Conservation (phyloP, 2,888 invertebrate genomes). For the Harpalus rufipes region DNA sequence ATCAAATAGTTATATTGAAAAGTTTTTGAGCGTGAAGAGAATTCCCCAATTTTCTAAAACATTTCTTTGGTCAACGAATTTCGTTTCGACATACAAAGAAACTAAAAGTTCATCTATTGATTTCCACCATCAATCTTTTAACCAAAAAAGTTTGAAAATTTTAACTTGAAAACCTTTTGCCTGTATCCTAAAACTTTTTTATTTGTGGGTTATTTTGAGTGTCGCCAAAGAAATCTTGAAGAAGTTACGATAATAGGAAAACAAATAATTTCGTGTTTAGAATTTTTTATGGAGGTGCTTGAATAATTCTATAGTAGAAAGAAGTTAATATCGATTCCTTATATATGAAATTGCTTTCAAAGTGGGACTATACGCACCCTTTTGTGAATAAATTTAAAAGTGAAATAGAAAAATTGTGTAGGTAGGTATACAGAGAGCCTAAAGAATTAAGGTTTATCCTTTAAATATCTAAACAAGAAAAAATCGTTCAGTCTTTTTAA, state of each 20-base stretch:
- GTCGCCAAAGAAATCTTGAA: conserved; percentile 3
- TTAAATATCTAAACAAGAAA: background rate
- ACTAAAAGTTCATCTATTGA: conserved; percentile 40
- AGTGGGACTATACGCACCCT: background rate
- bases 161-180: conserved; percentile 22
- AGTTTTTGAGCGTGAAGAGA: conserved; percentile 37
- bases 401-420: conserved; percentile 10
- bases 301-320: background rate
- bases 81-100: conserved; percentile 37
- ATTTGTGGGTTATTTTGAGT: background rate
- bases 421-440: background rate
- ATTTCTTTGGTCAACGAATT: conserved; percentile 23
- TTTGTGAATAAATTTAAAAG: background rate
- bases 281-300: background rate
- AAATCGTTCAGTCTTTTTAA: background rate
- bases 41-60: conserved; percentile 27
- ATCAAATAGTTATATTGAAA: conserved; percentile 34
- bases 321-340: conserved; percentile 23
- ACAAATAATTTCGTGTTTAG: conserved; percentile 21
- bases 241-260: conserved; percentile 28
- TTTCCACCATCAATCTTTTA: conserved; percentile 38
- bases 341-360: conserved; percentile 5
- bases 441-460: conserved; percentile 7
- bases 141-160: conserved; percentile 36
- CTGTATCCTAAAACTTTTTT: background rate